Base-by-base conservation (phyloP, 2,888 invertebrate genomes). In the Formica aserva region DNA sequence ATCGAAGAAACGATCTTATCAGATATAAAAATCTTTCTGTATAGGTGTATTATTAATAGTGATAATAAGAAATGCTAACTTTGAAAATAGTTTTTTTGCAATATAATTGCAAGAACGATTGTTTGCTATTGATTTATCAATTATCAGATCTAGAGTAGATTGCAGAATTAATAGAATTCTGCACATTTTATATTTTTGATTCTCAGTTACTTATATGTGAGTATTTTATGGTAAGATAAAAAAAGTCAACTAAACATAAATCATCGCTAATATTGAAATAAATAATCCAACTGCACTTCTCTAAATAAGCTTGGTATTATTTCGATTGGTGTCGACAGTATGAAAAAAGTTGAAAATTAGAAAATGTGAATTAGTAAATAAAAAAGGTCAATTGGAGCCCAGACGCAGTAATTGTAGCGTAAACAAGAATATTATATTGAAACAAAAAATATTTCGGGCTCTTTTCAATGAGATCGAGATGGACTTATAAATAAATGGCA, bases 281-380 rank as follows among this genome's bases (percentile, higher is more conserved):
- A 26, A 15, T 52, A 18, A 63, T 63, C 22, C 35, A 75, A 22
- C 6, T 6, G 8, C 52, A 76, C 1, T 52, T 66, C 3, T 48
- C 22, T n/a, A 18, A 66, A 48, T 8, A 66, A 76, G 38, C 26
- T 76, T 52, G 18, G 38, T 66, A 66, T 18, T 55, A 38, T 76
- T 76, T 76, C 18, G 26, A 32, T 45, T 41, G 45, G 35, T 63
- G 13, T 41, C 35, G 5, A 48, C 0, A 65, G 15, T 32, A 52
- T 76, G 18, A 22, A 66, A 38, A 52, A 75, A 55, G n/a, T 77
- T 52, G 57, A 57, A 71, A 71, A 78, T 78, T 78, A 41, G 5
- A 29, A 78, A 71, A 29, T 48, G 35, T 26, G 1, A 26, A 26
- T 26, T 26, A 26, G 26, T 26, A 26, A 26, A 26, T 26, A 26